Evolutionary conservation across 1,140 invertebrate genomes (phyloP).

Genomic region (Drosophila truncata): DNA sequence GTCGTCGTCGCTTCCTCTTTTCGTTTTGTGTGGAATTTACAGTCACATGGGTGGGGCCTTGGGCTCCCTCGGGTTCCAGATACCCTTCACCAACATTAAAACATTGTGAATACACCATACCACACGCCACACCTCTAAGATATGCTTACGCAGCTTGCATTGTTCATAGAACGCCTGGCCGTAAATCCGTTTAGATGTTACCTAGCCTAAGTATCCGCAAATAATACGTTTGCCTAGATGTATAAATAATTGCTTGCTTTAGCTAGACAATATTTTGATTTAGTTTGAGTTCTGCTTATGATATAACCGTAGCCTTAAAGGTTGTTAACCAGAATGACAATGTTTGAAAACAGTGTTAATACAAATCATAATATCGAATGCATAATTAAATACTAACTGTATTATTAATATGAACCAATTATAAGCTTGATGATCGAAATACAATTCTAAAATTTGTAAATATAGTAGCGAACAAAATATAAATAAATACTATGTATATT

Average conservation of each 20-base stretch:
- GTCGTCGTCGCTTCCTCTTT: slow-evolving; percentile 61
- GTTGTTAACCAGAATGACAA: slow-evolving; percentile 36
- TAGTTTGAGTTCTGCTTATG: slow-evolving; percentile 49
- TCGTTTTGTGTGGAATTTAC: slow-evolving; percentile 27
- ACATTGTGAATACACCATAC: slow-evolving; percentile 50
- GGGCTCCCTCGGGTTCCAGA: neutral
- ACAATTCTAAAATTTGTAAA: neutral
- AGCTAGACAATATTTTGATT: slow-evolving; percentile 47
- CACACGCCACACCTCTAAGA: slow-evolving; percentile 14
- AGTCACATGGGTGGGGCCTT: slow-evolving; percentile 12
- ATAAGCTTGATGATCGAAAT: slow-evolving; percentile 61
- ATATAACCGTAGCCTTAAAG: slow-evolving; percentile 18
- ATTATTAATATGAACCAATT: slow-evolving; percentile 7
- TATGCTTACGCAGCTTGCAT: slow-evolving; percentile 57
- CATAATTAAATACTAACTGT: slow-evolving; percentile 57
- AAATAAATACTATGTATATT: neutral
- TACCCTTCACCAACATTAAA: slow-evolving; percentile 11
- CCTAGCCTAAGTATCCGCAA: slow-evolving; percentile 14
- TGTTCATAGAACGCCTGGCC: slow-evolving; percentile 45
- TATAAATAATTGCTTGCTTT: slow-evolving; percentile 61
- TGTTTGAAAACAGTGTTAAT: slow-evolving; percentile 42
- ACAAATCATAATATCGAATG: slow-evolving; percentile 67
- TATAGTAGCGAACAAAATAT: neutral
- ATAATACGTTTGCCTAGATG: slow-evolving; percentile 32
- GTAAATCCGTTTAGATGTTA: slow-evolving; percentile 31